Evolutionary conservation across 1,140 invertebrate genomes (phyloP), one percentile per base, ranked within the genome.

Genomic region (Bombus polaris): DNA sequence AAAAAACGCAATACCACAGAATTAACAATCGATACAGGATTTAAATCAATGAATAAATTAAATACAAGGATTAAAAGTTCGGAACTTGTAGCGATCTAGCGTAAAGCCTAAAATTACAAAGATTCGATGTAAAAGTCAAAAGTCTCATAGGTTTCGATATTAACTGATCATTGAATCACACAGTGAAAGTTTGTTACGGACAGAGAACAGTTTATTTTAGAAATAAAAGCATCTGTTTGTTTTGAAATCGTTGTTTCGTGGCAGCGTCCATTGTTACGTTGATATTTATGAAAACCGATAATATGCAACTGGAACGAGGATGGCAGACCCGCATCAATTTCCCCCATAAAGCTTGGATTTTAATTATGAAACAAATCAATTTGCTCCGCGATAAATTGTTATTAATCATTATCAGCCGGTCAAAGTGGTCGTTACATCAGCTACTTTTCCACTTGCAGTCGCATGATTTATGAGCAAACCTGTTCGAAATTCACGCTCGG

Each of bases 331-430:
- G 76, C 87, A 77, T 88, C 87, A 88, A 85, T 85, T 77, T 81
- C 78, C 57, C 66, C 68, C 76, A 13, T 73, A 76, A 70, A 73
- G 77, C 72, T 73, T 70, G 39, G 44, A 86, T 89, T 89, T 88
- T 89, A 77, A 86, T 89, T 81, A 86, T 70, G 74, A 47, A 65
- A 86, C 74, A 72, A 79, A 86, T 86, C 83, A 85, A 88, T 89
- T 80, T 62, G 37, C 37, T 62, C 47, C 68, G 35, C 59, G 87
- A 89, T 89, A 88, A 89, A 89, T 86, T 84, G 87, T 86, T 81
- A 85, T 89, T 88, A 89, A 87, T 85, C 57, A 75, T 83, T 68
- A 68, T 68, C 73, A 18, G 22, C 13, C 65, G n/a, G 65, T 62
- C 86, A 73, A 88, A 85, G 79, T 73, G 47, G 47, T 85, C 39